Evolutionary conservation across 2,113 vertebrate species (phyloP).

Genomic region (Taxidea taxus): DNA sequence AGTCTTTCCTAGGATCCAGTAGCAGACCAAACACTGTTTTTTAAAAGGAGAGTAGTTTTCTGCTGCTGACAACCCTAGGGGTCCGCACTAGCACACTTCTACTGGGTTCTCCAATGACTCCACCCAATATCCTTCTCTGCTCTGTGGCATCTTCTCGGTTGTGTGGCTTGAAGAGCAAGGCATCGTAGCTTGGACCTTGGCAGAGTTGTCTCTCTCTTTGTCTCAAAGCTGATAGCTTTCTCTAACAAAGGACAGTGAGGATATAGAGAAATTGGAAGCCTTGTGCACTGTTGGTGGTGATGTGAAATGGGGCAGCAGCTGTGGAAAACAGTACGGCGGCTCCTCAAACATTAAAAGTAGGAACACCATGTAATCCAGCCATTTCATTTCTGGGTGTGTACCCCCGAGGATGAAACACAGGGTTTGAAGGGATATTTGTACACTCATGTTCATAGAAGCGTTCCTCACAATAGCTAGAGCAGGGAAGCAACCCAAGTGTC

Average conservation of each 20-base stretch:
- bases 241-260: not conserved
- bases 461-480: not conserved
- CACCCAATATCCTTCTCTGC: not conserved
- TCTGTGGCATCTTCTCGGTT: not conserved
- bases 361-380: not conserved
- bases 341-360: not conserved
- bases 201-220: not conserved
- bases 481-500: not conserved
- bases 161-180: rapidly evolving
- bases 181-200: not conserved
- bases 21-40: not conserved
- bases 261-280: not conserved
- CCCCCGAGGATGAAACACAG: not conserved
- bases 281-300: not conserved
- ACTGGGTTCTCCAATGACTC: no score
- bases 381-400: not conserved
- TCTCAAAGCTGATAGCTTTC: not conserved
- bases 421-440: not conserved
- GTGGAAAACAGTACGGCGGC: not conserved
- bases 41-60: not conserved
- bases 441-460: not conserved
- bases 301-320: not conserved
- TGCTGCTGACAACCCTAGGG: no score
- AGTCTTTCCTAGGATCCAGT: not conserved
- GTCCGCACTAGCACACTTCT: no score